These are phyloP conservation scores for Sanderia malayensis DNA, from an alignment of 30 jellyfish, hydroid and myxozoan genomes.

Conservation along the genomic window DNA sequence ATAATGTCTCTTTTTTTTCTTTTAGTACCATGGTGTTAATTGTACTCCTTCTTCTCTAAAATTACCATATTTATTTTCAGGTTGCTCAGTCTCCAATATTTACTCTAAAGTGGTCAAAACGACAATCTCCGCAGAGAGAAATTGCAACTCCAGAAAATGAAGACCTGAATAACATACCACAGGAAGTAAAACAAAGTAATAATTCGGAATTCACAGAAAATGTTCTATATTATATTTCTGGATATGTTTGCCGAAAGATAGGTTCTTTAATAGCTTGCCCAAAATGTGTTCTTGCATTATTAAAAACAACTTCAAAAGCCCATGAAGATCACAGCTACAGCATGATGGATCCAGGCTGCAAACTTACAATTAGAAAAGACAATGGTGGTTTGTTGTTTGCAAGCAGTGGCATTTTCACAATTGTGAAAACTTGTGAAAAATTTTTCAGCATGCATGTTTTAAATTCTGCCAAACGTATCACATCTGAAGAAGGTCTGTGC, in stretches of 20 bases:
- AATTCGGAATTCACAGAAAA: constrained; percentile 7
- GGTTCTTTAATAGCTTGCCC: background rate
- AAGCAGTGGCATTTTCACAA: constrained; percentile 24
- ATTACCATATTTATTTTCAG: too few species aligned
- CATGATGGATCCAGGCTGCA: background rate
- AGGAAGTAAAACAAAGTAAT: background rate
- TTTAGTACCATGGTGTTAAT: too few species aligned
- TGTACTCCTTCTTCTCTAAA: too few species aligned
- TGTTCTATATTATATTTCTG: constrained; percentile 35
- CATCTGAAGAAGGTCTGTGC: constrained; percentile 26
- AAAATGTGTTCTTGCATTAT: background rate
- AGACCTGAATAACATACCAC: background rate
- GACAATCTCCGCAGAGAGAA: background rate
- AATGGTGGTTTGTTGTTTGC: constrained; percentile 31
- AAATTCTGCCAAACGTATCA: background rate
- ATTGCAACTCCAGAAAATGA: background rate
- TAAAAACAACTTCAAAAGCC: background rate
- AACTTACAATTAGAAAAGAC: constrained; percentile 6
- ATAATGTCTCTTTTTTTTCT: too few species aligned
- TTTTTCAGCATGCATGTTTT: constrained; percentile 21
- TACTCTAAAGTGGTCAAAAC: constrained; percentile 28
- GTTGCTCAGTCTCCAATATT: constrained; percentile 36
- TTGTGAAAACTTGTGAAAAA: constrained; percentile 29
- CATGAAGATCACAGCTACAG: constrained; percentile 6
- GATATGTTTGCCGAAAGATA: constrained; percentile 26